Conservation (phyloP, 2,113 vertebrate genomes). For the Rallus limicola region DNA sequence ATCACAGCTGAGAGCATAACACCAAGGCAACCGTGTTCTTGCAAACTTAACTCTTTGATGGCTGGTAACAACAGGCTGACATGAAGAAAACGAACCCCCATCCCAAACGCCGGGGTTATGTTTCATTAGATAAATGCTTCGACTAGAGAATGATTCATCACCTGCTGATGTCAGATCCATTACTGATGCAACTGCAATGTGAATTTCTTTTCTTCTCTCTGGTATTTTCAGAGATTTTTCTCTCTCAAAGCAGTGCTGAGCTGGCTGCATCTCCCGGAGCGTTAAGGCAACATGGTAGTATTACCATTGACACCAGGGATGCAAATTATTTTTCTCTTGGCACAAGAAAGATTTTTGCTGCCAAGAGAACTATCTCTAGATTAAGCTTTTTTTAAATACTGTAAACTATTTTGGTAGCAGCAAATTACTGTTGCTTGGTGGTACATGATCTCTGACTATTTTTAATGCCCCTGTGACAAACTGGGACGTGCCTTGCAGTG, state of each 20-base stretch:
- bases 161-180: conserved; percentile 46
- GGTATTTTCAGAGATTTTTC: conserved; percentile 27
- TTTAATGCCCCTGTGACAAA: conserved; percentile 37
- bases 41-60: conserved; percentile 50
- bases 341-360: conserved; percentile 48
- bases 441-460: conserved; percentile 59
- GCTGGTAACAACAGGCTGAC: not conserved
- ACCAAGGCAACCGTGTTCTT: conserved; percentile 47
- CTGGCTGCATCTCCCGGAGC: conserved; percentile 42
- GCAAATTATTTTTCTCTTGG: conserved; percentile 69
- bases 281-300: conserved; percentile 50
- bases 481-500: not conserved
- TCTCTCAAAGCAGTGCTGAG: conserved; percentile 5
- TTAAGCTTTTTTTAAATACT: conserved; percentile 70
- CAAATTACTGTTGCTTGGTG: conserved; percentile 49
- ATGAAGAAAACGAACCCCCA: not conserved
- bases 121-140: conserved; percentile 17
- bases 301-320: conserved; percentile 64
- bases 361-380: conserved; percentile 69
- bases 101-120: not conserved
- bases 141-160: not conserved
- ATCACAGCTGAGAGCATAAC: conserved; percentile 52
- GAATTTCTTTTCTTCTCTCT: not conserved
- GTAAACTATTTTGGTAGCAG: conserved; percentile 70
- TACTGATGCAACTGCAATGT: not conserved